Conservation (phyloP, 64 coral and sea anemone species). For the Actinia equina region DNA sequence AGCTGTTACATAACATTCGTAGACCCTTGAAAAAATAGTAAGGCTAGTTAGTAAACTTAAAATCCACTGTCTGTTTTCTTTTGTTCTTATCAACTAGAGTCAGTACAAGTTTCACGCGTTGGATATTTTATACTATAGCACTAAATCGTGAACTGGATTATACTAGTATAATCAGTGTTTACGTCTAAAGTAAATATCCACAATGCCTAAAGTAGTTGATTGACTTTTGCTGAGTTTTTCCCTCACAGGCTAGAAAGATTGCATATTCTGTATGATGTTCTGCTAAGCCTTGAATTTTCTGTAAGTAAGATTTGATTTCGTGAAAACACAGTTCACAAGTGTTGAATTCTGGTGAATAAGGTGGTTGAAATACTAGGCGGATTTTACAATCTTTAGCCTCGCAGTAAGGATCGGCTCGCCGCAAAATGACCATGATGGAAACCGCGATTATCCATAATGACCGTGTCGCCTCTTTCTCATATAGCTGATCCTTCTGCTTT, state of each 20-base stretch:
- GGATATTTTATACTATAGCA: no score
- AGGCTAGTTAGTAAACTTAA: no score
- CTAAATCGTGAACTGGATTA: no score
- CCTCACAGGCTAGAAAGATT: slow-evolving; percentile 1
- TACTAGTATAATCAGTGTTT: no score
- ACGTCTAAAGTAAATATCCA: slow-evolving; percentile 29
- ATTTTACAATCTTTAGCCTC: slow-evolving; percentile 48
- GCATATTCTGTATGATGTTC: slow-evolving; percentile 32
- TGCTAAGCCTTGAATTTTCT: slow-evolving; percentile 10
- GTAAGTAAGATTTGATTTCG: slow-evolving; percentile 36
- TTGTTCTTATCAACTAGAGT: no score
- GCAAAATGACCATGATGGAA: slow-evolving; percentile 60
- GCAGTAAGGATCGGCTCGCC: slow-evolving; percentile 26
- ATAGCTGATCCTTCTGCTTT: slow-evolving; percentile 30
- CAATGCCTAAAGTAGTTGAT: slow-evolving; percentile 25
- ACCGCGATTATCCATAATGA: slow-evolving; percentile 41
- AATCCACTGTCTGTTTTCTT: no score
- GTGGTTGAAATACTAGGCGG: slow-evolving; percentile 47
- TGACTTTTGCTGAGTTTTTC: slow-evolving; percentile 24
- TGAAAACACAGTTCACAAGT: slow-evolving; percentile 28
- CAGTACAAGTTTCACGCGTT: no score
- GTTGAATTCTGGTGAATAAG: slow-evolving; percentile 34
- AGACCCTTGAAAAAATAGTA: no score
- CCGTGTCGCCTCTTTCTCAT: slow-evolving; percentile 36
- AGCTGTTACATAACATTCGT: no score